Conservation (phyloP, 1,140 invertebrate genomes). For the Papilio polyxenes region DNA sequence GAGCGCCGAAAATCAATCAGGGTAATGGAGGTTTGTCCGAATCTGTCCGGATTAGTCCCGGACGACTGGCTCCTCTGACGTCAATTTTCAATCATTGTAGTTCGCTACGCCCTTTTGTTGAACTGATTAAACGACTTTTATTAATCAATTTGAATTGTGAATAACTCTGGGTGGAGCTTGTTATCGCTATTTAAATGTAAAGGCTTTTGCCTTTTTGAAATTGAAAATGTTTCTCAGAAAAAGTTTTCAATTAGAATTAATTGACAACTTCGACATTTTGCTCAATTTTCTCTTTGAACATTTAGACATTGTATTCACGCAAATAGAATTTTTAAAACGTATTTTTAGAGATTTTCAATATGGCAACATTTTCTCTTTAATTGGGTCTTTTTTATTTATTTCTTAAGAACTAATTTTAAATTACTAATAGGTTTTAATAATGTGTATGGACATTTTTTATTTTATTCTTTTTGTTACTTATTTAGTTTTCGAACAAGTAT, state of each 20-base stretch:
- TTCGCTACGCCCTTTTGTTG: conserved; percentile 53
- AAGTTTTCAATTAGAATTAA: conserved; percentile 28
- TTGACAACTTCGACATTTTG: not conserved
- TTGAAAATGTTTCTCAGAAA: conserved; percentile 9
- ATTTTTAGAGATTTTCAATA: not conserved
- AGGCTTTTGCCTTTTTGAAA: conserved; percentile 8
- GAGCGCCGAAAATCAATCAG: conserved; percentile 72
- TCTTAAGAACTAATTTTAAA: not conserved
- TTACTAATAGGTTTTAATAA: too few species aligned
- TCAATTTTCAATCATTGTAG: conserved; percentile 54
- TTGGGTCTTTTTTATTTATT: not conserved
- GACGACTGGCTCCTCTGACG: conserved; percentile 52
- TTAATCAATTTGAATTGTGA: conserved; percentile 26
- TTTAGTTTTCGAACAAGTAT: not conserved
- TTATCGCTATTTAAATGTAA: conserved; percentile 17
- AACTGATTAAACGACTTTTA: conserved; percentile 45
- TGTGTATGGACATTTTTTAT: not conserved
- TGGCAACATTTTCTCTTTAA: not conserved
- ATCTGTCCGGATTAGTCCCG: conserved; percentile 70
- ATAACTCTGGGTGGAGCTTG: conserved; percentile 6
- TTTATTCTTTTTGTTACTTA: not conserved
- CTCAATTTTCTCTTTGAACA: conserved; percentile 1
- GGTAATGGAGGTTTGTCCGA: conserved; percentile 73
- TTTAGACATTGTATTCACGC: not conserved
- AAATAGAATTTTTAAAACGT: not conserved